Evolutionary conservation across 1,140 invertebrate genomes (phyloP).

Genomic region (Drosophila ambigua): DNA sequence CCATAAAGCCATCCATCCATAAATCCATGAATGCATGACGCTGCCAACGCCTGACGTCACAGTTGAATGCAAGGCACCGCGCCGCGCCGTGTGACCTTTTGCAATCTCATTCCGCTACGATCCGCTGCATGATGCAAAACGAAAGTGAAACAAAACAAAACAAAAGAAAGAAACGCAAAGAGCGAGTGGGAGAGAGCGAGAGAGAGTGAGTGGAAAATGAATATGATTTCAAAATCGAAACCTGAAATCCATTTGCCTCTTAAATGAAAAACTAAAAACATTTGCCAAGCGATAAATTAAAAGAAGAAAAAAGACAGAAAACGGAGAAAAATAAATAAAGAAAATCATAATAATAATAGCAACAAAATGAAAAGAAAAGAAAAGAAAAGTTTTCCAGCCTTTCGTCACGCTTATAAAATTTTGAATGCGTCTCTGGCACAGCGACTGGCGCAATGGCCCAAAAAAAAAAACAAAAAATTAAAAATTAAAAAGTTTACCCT

Average conservation of each 20-base stretch:
- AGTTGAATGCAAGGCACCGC: conserved; percentile 44
- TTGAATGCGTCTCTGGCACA: conserved; percentile 10
- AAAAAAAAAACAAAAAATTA: neutral
- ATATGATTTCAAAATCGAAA: conserved; percentile 41
- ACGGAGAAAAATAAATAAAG: conserved; percentile 43
- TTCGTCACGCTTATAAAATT: conserved; percentile 70
- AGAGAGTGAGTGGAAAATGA: conserved; percentile 27
- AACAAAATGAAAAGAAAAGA: conserved; percentile 43
- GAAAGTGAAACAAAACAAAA: conserved; percentile 55
- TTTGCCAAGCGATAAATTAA: conserved; percentile 4
- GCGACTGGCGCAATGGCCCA: conserved; percentile 18
- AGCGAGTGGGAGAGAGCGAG: conserved; percentile 21
- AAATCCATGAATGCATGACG: conserved; percentile 18
- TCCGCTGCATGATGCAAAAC: conserved; percentile 39
- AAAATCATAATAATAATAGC: conserved; percentile 29
- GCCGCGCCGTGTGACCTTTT: conserved; percentile 50
- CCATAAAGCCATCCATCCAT: neutral
- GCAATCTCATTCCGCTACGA: conserved; percentile 40
- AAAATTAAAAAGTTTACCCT: too few relatives aligned
- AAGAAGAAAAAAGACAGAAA: conserved; percentile 1
- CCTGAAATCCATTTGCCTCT: conserved; percentile 69
- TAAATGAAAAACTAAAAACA: conserved; percentile 53
- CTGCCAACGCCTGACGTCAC: conserved; percentile 45
- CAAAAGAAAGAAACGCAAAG: conserved; percentile 20
- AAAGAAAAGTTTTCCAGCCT: conserved; percentile 56